Evolutionary conservation across 1,140 invertebrate genomes (phyloP), one percentile per base, ranked within the genome.

Genomic region (Idris sp.): DNA sequence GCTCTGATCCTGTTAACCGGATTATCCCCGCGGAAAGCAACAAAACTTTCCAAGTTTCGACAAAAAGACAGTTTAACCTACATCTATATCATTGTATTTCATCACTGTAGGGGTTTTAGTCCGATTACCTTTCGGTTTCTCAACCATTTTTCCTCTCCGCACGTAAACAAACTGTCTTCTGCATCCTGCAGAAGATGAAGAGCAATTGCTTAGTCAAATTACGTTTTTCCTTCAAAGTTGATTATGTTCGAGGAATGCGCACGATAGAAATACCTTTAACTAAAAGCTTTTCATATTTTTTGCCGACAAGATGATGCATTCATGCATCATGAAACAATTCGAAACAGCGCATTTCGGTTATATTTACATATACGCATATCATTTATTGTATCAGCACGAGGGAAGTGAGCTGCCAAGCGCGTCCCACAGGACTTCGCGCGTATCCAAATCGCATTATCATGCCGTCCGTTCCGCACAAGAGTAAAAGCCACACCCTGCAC

Each of bases 321-420:
- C 36, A 26, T 14, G 2, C 15, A 35, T 8, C 8, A 15, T 13
- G 53, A 54, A 73, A 71, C 75, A 76, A 83, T 84, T 84, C 36
- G 79, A 65, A 75, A 79, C 72, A 80, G 74, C 78, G 72, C 64
- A 62, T 82, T 77, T 77, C 65, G 76, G 53, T 53, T 13, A 68
- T 84, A 86, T 86, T 86, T 87, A 83, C 84, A 86, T 86, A 84
- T 83, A 85, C 84, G 85, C 83, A 85, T 86, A 85, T 81, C 74
- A 84, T 87, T 86, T 83, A 79, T 84, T 56, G 74, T 51, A 82
- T 82, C 76, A 53, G 67, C 53, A 56, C 59, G 67, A 76, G 83
- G 83, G 82, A 84, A 78, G 74, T 79, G 77, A 75, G 58, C 44
- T 13, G 41, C 30, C 33, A 11, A 25, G 44, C 35, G 65, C 76